These are phyloP conservation scores for Sinopyrophorus schimmeli DNA, from an alignment of 2,888 invertebrate species.

Conservation along the genomic window DNA sequence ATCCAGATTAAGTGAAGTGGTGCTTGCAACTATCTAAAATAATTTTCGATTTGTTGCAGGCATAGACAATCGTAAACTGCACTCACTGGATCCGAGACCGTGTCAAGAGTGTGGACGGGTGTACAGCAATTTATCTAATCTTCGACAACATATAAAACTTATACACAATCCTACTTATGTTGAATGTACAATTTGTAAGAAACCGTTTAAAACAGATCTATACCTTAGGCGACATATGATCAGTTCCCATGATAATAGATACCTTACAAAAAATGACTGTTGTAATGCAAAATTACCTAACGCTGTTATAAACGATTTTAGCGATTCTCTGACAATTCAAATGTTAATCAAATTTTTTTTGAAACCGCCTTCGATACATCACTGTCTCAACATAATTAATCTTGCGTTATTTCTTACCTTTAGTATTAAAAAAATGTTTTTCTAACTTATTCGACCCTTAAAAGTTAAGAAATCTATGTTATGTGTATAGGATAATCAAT, in stretches of 20 bases:
- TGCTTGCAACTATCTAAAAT: constrained; percentile 51
- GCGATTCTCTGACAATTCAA: background rate
- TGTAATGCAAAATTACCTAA: constrained; percentile 13
- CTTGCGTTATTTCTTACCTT: no score
- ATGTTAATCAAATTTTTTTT: no score
- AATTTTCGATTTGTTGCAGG: constrained; percentile 47
- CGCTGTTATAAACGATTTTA: constrained; percentile 13
- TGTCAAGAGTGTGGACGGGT: constrained; percentile 67
- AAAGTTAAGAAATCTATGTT: no score
- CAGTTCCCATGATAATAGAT: constrained; percentile 57
- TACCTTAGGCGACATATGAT: constrained; percentile 65
- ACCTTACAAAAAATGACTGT: constrained; percentile 7
- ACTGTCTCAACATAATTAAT: no score
- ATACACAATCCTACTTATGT: constrained; percentile 67
- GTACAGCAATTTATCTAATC: constrained; percentile 68
- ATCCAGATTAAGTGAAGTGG: constrained; percentile 33
- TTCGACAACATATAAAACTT: constrained; percentile 67
- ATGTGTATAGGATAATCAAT: no score
- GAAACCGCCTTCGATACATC: no score
- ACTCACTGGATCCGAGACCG: constrained; percentile 60
- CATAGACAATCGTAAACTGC: constrained; percentile 53
- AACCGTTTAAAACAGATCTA: constrained; percentile 66
- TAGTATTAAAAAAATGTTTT: no score
- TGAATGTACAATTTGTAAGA: constrained; percentile 63
- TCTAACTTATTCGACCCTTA: no score